Base-by-base conservation (phyloP, 2,888 invertebrate species). In the Orchestes rusci region DNA sequence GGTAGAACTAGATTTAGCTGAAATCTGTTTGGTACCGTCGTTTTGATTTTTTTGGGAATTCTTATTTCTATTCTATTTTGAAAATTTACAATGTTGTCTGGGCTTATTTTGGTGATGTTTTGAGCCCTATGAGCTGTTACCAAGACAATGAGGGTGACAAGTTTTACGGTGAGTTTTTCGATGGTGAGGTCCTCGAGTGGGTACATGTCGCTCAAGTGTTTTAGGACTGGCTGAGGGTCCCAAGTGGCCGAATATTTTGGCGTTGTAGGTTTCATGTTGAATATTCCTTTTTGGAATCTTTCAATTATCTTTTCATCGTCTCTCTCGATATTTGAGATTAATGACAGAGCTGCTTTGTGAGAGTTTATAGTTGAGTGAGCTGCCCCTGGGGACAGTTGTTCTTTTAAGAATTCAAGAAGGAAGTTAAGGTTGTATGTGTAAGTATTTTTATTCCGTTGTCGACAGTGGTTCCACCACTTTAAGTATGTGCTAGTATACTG, bases 231-330 rank as follows among this genome's bases (percentile, higher is more conserved):
- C 13, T 43, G 38, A 10, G 59, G 57, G 33, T 64, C 53, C 61
- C 62, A 63, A 1, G 45, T 48, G 44, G 5, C 10, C 7, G 7
- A 7, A 10, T 62, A 57, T 39, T 43, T 54, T 3, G 54, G 51
- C 47, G 29, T 50, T 15, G 43, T 17, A 16, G 56, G 58, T 35
- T 50, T 51, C 28, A 55, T 15, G 15, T 47, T 53, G 4, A 46
- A 45, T 2, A 57, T 43, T 2, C 54, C 56, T 40, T 50, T 58
- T 18, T 59, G 41, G 43, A 56, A 59, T 12, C 56, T 30, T 39
- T 51, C 52, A 13, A 58, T 31, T 19, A 39, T 32, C 2, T 45
- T 35, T 33, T 56, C 35, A 16, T 50, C 28, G 12, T 50, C 53
- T 7, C 57, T 19, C 4, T 51, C 40, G 12, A 38, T 41, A 17